Conservation (phyloP, 1,140 invertebrate species). For the Zaprionus inermis region DNA sequence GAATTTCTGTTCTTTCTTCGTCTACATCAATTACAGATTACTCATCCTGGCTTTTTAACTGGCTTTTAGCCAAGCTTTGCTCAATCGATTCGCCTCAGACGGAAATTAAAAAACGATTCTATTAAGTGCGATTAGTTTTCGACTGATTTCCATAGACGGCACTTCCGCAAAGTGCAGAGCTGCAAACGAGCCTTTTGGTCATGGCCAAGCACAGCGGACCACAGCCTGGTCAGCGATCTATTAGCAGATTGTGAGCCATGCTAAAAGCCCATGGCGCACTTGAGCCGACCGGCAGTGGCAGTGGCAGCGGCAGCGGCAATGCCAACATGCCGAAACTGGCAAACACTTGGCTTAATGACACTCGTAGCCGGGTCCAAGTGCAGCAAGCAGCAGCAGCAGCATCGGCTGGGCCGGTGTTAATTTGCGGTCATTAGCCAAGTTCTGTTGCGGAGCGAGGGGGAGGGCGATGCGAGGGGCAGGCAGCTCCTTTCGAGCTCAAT, state of each 20-base stretch:
- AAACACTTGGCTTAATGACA: constrained; percentile 76
- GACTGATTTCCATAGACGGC: background rate
- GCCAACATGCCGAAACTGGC: constrained; percentile 49
- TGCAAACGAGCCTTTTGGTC: background rate
- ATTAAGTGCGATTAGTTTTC: constrained; percentile 7
- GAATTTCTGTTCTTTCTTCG: too few species aligned
- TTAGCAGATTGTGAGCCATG: constrained; percentile 65
- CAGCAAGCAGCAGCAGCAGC: constrained; percentile 39
- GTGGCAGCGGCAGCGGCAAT: too few species aligned
- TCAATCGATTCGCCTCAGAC: background rate
- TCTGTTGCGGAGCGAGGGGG: constrained; percentile 27
- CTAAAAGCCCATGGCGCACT: constrained; percentile 74
- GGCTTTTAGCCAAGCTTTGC: background rate
- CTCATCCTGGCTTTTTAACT: background rate
- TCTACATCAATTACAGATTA: background rate
- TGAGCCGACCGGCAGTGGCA: constrained; percentile 6
- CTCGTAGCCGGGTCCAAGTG: constrained; percentile 42
- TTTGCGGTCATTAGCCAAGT: constrained; percentile 76
- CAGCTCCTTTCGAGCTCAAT: constrained; percentile 50
- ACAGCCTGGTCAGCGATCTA: constrained; percentile 52
- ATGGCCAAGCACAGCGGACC: background rate
- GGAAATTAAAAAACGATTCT: constrained; percentile 6
- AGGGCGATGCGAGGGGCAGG: background rate
- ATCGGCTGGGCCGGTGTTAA: constrained; percentile 59
- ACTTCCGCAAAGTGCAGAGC: constrained; percentile 1